These are phyloP conservation scores for Erethizon dorsatum DNA, from an alignment of 2,797 vertebrate genomes.

Conservation along the genomic window DNA sequence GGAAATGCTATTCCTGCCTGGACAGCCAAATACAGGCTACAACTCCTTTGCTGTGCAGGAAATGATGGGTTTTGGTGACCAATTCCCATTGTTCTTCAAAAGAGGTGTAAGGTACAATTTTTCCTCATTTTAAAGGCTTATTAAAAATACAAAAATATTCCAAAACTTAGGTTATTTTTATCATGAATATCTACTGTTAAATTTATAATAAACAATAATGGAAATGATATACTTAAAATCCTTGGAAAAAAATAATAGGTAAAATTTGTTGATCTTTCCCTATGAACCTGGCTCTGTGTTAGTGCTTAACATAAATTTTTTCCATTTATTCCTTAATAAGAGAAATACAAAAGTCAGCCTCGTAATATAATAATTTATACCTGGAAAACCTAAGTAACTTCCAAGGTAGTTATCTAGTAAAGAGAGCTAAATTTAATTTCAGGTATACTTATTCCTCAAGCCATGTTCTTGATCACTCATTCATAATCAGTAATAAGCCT, in stretches of 20 bases:
- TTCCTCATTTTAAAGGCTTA: neutral
- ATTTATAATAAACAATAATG: neutral
- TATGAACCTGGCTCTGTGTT: neutral
- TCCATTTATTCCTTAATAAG: neutral
- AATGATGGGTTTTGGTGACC: neutral
- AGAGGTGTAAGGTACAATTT: neutral
- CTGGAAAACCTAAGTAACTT: neutral
- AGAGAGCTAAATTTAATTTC: neutral
- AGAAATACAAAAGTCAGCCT: neutral
- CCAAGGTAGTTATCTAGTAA: neutral
- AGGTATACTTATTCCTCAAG: neutral
- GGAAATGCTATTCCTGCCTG: neutral
- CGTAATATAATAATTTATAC: neutral
- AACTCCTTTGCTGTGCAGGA: neutral
- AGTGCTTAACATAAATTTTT: neutral
- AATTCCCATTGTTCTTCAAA: neutral
- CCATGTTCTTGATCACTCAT: neutral
- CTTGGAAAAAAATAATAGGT: neutral
- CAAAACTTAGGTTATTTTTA: neutral
- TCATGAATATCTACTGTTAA: neutral
- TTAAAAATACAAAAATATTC: neutral
- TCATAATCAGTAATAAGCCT: neutral
- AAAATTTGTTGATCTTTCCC: neutral
- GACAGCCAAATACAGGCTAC: neutral
- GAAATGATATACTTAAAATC: neutral